A percentile compares a stretch with the other conserved stretches of the same genome.
Conservation (phyloP, 2,797 vertebrate species). For the Hozukius guyotensis region DNA sequence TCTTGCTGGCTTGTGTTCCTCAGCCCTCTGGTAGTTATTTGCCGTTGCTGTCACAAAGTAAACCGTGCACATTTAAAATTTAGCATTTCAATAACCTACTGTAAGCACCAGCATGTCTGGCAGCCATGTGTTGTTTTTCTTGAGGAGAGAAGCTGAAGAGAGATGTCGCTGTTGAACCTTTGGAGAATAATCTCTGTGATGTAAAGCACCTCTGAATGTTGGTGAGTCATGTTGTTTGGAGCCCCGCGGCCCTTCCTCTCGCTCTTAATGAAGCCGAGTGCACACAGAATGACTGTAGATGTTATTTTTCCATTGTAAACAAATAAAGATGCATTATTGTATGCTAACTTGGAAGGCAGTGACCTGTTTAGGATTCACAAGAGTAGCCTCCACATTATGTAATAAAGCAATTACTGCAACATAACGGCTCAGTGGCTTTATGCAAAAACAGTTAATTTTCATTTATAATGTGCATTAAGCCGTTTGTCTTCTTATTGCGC, state of each 20-base stretch:
- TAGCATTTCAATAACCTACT: background rate
- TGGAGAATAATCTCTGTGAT: conserved; percentile 24
- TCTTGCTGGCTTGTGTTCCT: background rate
- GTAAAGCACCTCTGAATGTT: conserved; percentile 24
- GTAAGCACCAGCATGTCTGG: background rate
- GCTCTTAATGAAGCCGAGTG: conserved; percentile 31
- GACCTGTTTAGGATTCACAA: conserved; percentile 27
- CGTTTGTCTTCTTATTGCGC: background rate
- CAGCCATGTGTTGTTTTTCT: background rate
- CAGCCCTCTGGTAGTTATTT: background rate
- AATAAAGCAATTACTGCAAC: conserved; percentile 18
- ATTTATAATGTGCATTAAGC: background rate
- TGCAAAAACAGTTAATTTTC: background rate
- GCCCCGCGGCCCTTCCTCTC: conserved; percentile 40
- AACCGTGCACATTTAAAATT: conserved; percentile 17
- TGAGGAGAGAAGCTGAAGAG: conserved; percentile 1
- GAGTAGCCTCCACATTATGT: background rate
- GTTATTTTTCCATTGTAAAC: conserved; percentile 19
- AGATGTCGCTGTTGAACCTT: conserved; percentile 9
- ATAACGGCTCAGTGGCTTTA: background rate
- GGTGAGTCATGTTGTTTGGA: conserved; percentile 58
- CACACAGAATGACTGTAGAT: conserved; percentile 12
- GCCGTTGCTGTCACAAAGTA: background rate
- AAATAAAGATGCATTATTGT: conserved; percentile 29
- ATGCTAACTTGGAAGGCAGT: background rate